Evolutionary conservation across 2,113 vertebrate genomes (phyloP).

Genomic region (Pterocles burchelli): DNA sequence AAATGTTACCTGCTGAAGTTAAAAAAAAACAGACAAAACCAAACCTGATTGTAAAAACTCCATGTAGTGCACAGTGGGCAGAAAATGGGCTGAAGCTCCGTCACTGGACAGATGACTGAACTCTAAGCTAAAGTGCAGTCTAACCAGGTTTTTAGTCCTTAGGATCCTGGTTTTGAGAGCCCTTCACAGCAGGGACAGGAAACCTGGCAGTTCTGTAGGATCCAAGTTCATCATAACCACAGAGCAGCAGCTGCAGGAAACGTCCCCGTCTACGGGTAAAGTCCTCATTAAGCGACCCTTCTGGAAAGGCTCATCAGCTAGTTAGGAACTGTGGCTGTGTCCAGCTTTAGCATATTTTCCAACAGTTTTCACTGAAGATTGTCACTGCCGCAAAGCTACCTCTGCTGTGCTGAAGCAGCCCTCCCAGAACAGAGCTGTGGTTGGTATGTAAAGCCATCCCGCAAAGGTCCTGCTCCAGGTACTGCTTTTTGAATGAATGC

Average conservation of each 20-base stretch:
- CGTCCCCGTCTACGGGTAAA: not conserved
- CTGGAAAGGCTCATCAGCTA: not conserved
- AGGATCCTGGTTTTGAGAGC: not conserved
- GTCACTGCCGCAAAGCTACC: not conserved
- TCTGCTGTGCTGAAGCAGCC: not conserved
- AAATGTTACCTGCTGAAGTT: not conserved
- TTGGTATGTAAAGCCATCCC: not conserved
- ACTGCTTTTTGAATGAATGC: not conserved
- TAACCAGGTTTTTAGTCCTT: not conserved
- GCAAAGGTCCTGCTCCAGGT: not conserved
- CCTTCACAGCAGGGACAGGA: not conserved
- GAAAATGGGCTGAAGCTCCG: not conserved
- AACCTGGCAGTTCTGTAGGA: not conserved
- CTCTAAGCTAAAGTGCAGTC: not conserved
- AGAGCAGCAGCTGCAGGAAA: not conserved
- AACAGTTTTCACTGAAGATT: not conserved
- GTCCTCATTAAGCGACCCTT: not conserved
- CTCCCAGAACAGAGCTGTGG: not conserved
- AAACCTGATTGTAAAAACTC: not conserved
- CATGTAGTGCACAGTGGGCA: not conserved
- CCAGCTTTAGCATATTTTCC: not conserved
- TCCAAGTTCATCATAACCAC: not conserved
- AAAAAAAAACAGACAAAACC: not conserved
- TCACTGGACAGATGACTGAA: not conserved
- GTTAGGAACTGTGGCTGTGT: not conserved